Evolutionary conservation across 2,113 vertebrate species (phyloP).

Genomic region (Holacanthus passer): DNA sequence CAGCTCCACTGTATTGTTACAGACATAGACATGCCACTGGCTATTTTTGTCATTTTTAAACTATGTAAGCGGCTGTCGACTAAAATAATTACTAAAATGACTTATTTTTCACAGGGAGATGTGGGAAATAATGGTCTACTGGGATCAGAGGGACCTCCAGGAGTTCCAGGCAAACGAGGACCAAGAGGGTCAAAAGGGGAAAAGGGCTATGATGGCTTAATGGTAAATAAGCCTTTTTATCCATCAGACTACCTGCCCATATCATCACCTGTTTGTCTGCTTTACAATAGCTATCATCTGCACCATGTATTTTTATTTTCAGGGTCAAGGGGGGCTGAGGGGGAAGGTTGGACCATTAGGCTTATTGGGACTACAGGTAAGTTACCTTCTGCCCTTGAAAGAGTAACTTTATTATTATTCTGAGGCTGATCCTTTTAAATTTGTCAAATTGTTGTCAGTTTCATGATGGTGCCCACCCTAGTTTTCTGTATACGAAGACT

Average conservation of each 20-base stretch:
- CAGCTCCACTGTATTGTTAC: not conserved
- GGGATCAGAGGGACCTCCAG: conserved; percentile 74
- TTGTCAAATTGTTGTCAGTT: too few species aligned
- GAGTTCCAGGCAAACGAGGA: conserved; percentile 75
- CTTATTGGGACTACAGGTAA: conserved; percentile 81
- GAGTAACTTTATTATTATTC: not conserved
- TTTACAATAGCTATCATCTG: not conserved
- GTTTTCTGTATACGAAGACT: too few species aligned
- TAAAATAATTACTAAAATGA: not conserved
- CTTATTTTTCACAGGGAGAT: conserved; percentile 73
- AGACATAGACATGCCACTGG: not conserved
- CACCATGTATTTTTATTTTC: conserved; percentile 34
- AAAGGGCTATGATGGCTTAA: conserved; percentile 81
- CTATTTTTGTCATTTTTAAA: not conserved
- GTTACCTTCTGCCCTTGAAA: not conserved
- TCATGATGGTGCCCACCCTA: too few species aligned
- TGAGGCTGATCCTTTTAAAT: not conserved
- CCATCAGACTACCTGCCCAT: not conserved
- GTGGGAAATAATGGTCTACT: conserved; percentile 72
- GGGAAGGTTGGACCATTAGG: conserved; percentile 82
- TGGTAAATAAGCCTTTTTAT: conserved; percentile 74
- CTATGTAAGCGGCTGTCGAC: not conserved
- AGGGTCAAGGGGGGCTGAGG: conserved; percentile 84
- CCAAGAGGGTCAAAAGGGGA: conserved; percentile 81
- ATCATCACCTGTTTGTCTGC: not conserved